These are phyloP conservation scores for Amyelois transitella DNA, from an alignment of 1,140 invertebrate species.

Conservation along the genomic window DNA sequence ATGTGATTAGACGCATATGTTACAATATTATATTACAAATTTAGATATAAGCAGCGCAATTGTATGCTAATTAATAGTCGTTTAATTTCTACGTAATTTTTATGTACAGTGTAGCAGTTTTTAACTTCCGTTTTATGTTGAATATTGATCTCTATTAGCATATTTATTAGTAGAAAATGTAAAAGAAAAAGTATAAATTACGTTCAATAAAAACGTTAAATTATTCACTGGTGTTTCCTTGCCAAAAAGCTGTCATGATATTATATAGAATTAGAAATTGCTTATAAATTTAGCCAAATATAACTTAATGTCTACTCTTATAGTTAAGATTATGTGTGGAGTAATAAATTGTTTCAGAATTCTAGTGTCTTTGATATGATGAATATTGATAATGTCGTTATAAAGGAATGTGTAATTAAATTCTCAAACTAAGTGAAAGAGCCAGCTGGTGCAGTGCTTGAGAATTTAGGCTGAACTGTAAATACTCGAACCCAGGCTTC, in stretches of 20 bases:
- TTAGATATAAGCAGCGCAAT: conserved; percentile 1
- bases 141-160: conserved; percentile 47
- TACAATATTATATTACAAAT: not conserved
- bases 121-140: conserved; percentile 29
- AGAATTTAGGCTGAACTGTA: not conserved
- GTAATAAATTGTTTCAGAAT: conserved; percentile 17
- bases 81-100: conserved; percentile 21
- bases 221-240: conserved; percentile 39
- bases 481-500: not conserved
- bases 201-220: conserved; percentile 70
- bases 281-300: not conserved
- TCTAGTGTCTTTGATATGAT: conserved; percentile 25
- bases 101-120: conserved; percentile 56
- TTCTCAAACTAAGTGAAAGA: conserved; percentile 7
- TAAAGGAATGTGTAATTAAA: conserved; percentile 25
- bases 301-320: not conserved
- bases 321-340: not conserved
- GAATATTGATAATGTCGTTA: conserved; percentile 9
- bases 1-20: not conserved
- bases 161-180: conserved; percentile 48
- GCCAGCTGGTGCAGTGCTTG: conserved; percentile 7
- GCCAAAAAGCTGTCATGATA: not conserved
- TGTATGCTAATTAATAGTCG: conserved; percentile 1
- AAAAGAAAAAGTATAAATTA: conserved; percentile 56
- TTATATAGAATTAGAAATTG: no score